Base-by-base conservation (phyloP, 2,113 vertebrate species). In the Plestiodon gilberti region DNA sequence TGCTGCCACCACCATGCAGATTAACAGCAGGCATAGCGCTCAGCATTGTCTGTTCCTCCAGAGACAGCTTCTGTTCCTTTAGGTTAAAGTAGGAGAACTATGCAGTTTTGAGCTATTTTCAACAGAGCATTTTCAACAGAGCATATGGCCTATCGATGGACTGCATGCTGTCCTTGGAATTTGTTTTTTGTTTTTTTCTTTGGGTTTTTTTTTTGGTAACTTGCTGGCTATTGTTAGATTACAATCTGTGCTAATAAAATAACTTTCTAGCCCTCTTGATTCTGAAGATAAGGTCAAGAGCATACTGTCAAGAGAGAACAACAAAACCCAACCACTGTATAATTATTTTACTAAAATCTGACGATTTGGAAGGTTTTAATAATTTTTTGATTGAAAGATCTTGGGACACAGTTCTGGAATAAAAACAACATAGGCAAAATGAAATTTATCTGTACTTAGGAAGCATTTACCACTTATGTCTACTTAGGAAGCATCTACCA, bases 81-180 rank as follows among this genome's bases (percentile, higher is more conserved):
- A 67, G 78, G n/a, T 38, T 57, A 65, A 86, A 91, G 13, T 8
- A 81, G 30, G 57, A 90, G 30, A 3, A 82, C 83, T 11, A 20
- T 88, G 14, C 17, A 82, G 6, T 38, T 0, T 71, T 82, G 2
- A 81, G 9, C 22, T 69, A 6, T 18, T 14, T 93, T 87, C 78
- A 78, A 25, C 69, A 84, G 20, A 35, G 70, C 70, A 81, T 73
- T 14, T 93, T 87, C 78, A 78, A 25, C 69, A 84, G 20, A 35
- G 70, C 70, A 81, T 73, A 86, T 81, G 78, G 78, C 57, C 69
- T 25, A 48, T 8, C 43, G 17, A 23, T 87, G 70, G 67, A 75
- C 70, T 7, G 2, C 69, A 52, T 74, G 70, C 70, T 81, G 70
- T 75, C 40, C 22, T 65, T 74, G 67, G 57, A 10, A 35, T 75